Conservation (phyloP, 2,113 vertebrate species). For the Dendropsophus ebraccatus region DNA sequence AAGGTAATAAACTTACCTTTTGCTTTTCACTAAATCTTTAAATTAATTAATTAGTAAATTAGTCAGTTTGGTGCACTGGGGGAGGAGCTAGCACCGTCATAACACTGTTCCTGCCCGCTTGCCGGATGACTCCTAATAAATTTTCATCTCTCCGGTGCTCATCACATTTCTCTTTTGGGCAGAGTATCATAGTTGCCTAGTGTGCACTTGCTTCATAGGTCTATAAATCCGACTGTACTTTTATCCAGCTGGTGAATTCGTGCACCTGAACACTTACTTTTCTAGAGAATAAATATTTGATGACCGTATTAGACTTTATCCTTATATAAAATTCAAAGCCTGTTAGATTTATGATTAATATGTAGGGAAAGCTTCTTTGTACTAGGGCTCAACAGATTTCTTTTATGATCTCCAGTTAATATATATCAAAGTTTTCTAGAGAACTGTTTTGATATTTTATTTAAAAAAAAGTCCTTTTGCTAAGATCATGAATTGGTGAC, state of each 20-base stretch:
- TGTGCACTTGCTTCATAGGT: background rate
- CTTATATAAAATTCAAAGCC: slow-evolving; percentile 6
- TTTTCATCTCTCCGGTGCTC: too few relatives aligned
- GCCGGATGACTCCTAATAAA: too few relatives aligned
- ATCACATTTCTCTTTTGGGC: too few relatives aligned
- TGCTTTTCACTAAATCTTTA: too few relatives aligned
- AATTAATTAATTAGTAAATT: too few relatives aligned
- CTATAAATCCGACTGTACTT: background rate
- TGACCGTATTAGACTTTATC: background rate
- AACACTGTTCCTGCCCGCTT: too few relatives aligned
- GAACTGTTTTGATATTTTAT: slow-evolving; percentile 24
- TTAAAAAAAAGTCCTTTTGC: background rate
- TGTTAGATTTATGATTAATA: slow-evolving; percentile 3
- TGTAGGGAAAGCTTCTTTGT: background rate
- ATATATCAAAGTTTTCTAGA: background rate
- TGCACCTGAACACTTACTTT: background rate
- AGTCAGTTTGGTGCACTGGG: too few relatives aligned
- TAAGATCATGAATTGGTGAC: background rate
- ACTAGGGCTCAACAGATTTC: background rate
- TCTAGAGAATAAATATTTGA: background rate
- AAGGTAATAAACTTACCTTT: too few relatives aligned
- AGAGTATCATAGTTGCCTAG: background rate
- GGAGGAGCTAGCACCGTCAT: too few relatives aligned
- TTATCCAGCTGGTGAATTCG: background rate
- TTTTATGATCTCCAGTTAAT: background rate